Evolutionary conservation across 2,113 vertebrate genomes (phyloP).

Genomic region (Myxocyprinus asiaticus): DNA sequence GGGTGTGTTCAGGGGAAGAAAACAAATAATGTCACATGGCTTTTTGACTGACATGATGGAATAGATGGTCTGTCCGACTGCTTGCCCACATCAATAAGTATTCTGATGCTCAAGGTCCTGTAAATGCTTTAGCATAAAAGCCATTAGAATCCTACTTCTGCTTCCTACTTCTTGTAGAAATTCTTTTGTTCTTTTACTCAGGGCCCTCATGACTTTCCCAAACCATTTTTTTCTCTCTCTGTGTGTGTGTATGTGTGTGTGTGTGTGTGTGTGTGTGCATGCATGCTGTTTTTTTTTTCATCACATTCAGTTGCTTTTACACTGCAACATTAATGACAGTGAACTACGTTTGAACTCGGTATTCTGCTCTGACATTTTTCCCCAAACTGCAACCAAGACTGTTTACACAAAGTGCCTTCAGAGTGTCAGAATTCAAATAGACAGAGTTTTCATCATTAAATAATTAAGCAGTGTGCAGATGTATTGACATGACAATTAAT

Average conservation of each 20-base stretch:
- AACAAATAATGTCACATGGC: slow-evolving; percentile 25
- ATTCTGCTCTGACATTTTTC: slow-evolving; percentile 30
- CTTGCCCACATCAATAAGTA: slow-evolving; percentile 25
- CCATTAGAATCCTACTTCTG: slow-evolving; percentile 19
- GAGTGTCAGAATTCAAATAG: slow-evolving; percentile 57
- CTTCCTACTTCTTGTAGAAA: background rate
- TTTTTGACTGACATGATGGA: slow-evolving; percentile 43
- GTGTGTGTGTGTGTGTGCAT: too few relatives aligned
- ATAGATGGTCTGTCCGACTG: slow-evolving; percentile 44
- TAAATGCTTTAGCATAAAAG: slow-evolving; percentile 25
- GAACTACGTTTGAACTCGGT: slow-evolving; percentile 55
- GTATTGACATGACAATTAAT: slow-evolving; percentile 54
- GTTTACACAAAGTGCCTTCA: slow-evolving; percentile 51
- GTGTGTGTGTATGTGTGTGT: background rate
- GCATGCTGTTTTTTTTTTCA: background rate
- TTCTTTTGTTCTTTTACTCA: background rate
- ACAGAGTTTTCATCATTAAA: slow-evolving; percentile 51
- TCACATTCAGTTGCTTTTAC: slow-evolving; percentile 42
- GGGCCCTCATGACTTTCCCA: slow-evolving; percentile 9
- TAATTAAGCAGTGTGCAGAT: slow-evolving; percentile 53
- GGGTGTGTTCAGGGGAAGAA: slow-evolving; percentile 14
- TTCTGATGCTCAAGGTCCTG: slow-evolving; percentile 26
- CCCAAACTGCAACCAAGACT: slow-evolving; percentile 36
- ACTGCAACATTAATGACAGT: slow-evolving; percentile 55
- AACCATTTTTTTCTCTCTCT: background rate